Percentiles rank a stretch among this genome's conserved stretches.
Conservation (phyloP, 2,888 invertebrate species). For the Limnephilus rhombicus region DNA sequence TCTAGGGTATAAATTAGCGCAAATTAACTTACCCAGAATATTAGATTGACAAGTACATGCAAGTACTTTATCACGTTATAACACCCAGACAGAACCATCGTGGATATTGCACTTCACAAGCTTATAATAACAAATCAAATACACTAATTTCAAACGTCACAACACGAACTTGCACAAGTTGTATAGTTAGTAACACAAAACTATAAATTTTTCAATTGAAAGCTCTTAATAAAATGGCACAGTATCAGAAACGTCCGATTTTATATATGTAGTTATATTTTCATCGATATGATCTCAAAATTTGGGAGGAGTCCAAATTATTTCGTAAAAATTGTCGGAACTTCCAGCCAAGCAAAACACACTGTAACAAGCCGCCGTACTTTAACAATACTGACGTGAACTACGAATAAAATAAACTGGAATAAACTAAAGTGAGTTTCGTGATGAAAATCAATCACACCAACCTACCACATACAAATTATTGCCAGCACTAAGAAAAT, state of each 20-base stretch:
- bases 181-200: slow-evolving; percentile 10
- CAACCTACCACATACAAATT: background rate
- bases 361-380: background rate
- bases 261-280: background rate
- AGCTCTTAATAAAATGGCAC: slow-evolving; percentile 11
- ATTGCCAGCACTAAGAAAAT: background rate
- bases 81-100: slow-evolving; percentile 84
- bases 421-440: background rate
- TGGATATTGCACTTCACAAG: slow-evolving; percentile 62
- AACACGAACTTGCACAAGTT: slow-evolving; percentile 57
- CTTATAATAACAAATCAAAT: slow-evolving; percentile 39
- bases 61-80: slow-evolving; percentile 85
- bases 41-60: slow-evolving; percentile 83
- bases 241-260: background rate
- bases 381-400: background rate
- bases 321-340: slow-evolving; percentile 34
- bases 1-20: background rate
- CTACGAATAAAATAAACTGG: background rate
- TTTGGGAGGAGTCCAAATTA: slow-evolving; percentile 15
- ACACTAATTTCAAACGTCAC: slow-evolving; percentile 57
- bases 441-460: background rate
- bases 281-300: background rate
- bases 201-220: background rate
- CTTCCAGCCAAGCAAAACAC: background rate
- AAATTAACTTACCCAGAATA: slow-evolving; percentile 84